Percentiles rank a stretch among this genome's conserved stretches.
These are phyloP conservation scores for Pseudoatta argentina DNA, from an alignment of 1,140 invertebrate genomes.

Conservation along the genomic window DNA sequence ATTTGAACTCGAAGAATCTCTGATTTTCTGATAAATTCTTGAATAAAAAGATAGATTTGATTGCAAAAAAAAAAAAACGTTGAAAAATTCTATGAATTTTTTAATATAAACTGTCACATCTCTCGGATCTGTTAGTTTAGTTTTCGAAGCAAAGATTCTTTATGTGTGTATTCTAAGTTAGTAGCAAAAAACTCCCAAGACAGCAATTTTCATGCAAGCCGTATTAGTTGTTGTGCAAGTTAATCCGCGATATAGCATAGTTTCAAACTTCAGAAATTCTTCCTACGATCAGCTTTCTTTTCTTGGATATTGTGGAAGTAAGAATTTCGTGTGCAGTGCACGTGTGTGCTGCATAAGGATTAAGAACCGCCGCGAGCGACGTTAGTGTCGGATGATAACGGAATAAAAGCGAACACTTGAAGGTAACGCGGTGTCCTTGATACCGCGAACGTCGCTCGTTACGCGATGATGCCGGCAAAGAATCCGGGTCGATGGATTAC, in stretches of 20 bases:
- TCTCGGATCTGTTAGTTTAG: background rate
- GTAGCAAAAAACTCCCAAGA: background rate
- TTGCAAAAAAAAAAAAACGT: background rate
- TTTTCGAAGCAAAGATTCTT: background rate
- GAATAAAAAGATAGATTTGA: background rate
- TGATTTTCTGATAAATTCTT: background rate
- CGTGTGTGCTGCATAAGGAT: background rate
- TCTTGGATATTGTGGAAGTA: background rate
- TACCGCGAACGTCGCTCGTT: slow-evolving; percentile 47
- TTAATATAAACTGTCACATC: background rate
- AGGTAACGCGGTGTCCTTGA: slow-evolving; percentile 40
- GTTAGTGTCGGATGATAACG: background rate
- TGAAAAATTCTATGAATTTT: background rate
- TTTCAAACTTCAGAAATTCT: background rate
- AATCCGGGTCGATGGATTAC: slow-evolving; percentile 57
- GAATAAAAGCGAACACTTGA: slow-evolving; percentile 39
- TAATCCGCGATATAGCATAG: background rate
- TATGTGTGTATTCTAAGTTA: background rate
- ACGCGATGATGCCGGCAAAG: slow-evolving; percentile 32
- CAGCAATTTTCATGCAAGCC: slow-evolving; percentile 28
- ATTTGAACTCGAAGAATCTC: background rate
- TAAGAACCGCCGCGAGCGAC: background rate
- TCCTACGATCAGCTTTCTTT: background rate
- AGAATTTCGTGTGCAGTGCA: background rate
- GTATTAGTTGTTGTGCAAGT: background rate